Evolutionary conservation across 1,140 invertebrate genomes (phyloP), one percentile per base, ranked within the genome.

Genomic region (Riptortus pedestris): DNA sequence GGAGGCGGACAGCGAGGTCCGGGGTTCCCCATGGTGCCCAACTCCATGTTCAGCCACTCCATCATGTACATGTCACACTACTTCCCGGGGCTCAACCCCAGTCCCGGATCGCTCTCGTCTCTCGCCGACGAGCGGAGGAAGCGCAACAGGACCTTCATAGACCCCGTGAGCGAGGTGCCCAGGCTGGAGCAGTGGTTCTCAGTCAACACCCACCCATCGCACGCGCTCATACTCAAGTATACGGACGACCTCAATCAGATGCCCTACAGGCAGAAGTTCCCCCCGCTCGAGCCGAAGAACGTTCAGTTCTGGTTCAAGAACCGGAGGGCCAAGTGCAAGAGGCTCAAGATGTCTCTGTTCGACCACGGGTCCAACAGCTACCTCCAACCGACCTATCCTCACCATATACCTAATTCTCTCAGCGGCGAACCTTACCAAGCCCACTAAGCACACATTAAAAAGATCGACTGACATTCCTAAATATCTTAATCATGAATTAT

Each of bases 301-400:
- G 93, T 98, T 60, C 94, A 98, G 76, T 94, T 98, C 73, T 93
- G 90, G 90, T 91, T 93, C 75, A 96, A 96, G 76, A 98, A 97
- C 74, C 85, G 94, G 51, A 79, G 93, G 51, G 95, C 95, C 67
- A 98, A 98, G 75, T 94, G 91, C 73, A 98, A 97, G 76, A 80
- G 94, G 26, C 77, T 94, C 70, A 92, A 92, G 75, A 90, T 91
- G 87, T 87, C 88, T 0, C 74, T 90, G 24, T 90, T 88, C 71
- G 79, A 80, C 64, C 65, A 67, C 0, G 64, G 68, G 45, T 55
- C 66, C 16, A 20, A 27, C 5, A 27, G 12, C 11, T 55, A 55
- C n/a, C 22, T 55, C 24, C 38, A 29, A 7, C 65, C 62, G 11
- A 65, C 69, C 0, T 70, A 71, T 20, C 67, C 71, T 38, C 69